These are phyloP conservation scores for Panagrolaimus sp. DNA, from an alignment of 1,140 invertebrate genomes.

Conservation along the genomic window DNA sequence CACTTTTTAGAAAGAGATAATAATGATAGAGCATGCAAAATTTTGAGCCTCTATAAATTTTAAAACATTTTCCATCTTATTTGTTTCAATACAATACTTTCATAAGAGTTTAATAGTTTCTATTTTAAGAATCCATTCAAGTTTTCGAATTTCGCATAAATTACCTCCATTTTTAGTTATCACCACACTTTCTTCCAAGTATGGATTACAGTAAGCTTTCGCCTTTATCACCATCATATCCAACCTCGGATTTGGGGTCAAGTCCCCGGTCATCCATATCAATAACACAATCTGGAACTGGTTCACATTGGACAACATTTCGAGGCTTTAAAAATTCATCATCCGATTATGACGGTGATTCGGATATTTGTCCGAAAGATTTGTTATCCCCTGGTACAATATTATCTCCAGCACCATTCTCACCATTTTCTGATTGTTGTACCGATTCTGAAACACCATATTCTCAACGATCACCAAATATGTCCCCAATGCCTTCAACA, in stretches of 20 bases:
- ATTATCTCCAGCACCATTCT: constrained; percentile 54
- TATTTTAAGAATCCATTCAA: too few relatives aligned
- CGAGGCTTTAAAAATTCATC: constrained; percentile 43
- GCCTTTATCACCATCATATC: constrained; percentile 51
- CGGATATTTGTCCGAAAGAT: constrained; percentile 20
- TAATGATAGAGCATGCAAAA: too few relatives aligned
- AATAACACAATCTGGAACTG: constrained; percentile 32
- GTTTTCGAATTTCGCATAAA: too few relatives aligned
- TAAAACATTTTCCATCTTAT: too few relatives aligned
- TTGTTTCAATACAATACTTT: too few relatives aligned
- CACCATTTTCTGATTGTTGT: constrained; percentile 51
- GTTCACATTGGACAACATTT: constrained; percentile 52
- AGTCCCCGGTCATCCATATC: constrained; percentile 50
- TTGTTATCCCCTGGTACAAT: constrained; percentile 51
- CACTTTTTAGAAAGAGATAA: too few relatives aligned
- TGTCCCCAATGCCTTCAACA: constrained; percentile 39
- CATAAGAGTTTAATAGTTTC: too few relatives aligned
- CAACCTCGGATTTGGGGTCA: constrained; percentile 54
- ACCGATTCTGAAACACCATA: constrained; percentile 49
- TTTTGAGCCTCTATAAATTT: too few relatives aligned
- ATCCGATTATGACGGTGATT: constrained; percentile 29
- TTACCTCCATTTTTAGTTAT: constrained; percentile 47
- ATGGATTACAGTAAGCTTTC: constrained; percentile 47
- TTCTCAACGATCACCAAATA: constrained; percentile 51
- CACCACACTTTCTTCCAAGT: constrained; percentile 45